A percentile compares a stretch with the other conserved stretches of the same genome.
These are phyloP conservation scores for Laspeyria flexula DNA, from an alignment of 2,888 invertebrate species.

Conservation along the genomic window DNA sequence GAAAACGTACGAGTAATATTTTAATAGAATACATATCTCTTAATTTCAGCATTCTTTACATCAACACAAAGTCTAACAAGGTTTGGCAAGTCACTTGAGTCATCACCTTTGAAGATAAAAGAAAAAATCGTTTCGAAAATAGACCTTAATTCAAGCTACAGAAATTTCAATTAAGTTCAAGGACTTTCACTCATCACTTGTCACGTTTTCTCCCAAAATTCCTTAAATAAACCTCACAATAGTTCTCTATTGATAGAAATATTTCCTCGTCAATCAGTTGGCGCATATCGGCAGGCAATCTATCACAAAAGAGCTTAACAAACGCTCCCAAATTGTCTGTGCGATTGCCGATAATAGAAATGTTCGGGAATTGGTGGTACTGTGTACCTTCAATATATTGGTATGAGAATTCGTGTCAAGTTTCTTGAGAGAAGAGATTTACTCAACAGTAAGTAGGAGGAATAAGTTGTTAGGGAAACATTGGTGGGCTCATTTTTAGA, in stretches of 20 bases:
- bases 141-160: not conserved
- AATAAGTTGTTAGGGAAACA: not conserved
- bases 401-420: not conserved
- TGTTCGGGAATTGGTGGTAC: conserved; percentile 2
- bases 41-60: not conserved
- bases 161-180: conserved; percentile 9
- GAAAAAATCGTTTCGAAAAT: not conserved
- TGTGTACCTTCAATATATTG: not conserved
- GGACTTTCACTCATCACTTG: not conserved
- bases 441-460: not conserved
- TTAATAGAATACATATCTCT: no score
- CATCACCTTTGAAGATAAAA: no score
- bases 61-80: no score
- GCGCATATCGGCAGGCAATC: conserved; percentile 29
- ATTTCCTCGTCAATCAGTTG: conserved; percentile 21
- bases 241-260: conserved; percentile 18
- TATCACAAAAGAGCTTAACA: conserved; percentile 37
- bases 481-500: not conserved
- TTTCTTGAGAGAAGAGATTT: not conserved
- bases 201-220: conserved; percentile 5
- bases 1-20: no score
- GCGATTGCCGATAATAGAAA: conserved; percentile 18
- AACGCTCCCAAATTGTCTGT: conserved; percentile 24
- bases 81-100: no score
- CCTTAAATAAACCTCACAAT: conserved; percentile 15